Evolutionary conservation across 2,888 invertebrate genomes (phyloP).

Genomic region (Formica aserva): DNA sequence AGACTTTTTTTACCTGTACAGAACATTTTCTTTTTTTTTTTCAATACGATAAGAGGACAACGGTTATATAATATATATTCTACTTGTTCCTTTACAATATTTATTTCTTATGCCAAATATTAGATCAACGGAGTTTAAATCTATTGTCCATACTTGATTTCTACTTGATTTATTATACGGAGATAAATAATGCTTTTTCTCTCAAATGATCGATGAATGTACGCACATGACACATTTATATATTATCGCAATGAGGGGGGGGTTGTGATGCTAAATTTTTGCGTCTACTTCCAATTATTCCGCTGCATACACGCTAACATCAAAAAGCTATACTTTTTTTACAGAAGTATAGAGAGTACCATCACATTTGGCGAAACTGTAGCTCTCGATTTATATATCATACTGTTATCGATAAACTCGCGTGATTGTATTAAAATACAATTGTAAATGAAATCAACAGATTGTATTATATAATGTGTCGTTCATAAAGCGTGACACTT

Average conservation of each 20-base stretch:
- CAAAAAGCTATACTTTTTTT: constrained; percentile 34
- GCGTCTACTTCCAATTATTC: constrained; percentile 19
- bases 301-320: constrained; percentile 24
- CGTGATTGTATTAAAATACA: constrained; percentile 51
- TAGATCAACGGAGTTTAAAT: constrained; percentile 59
- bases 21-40: constrained; percentile 57
- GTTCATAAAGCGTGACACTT: constrained; percentile 35
- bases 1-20: constrained; percentile 68
- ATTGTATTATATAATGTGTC: constrained; percentile 25
- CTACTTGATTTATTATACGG: constrained; percentile 48
- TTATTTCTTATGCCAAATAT: constrained; percentile 45
- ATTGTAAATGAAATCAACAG: constrained; percentile 39
- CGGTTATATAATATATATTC: constrained; percentile 52
- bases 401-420: constrained; percentile 25
- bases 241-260: constrained; percentile 57
- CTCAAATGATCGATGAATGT: not conserved
- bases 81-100: constrained; percentile 62
- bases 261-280: constrained; percentile 17
- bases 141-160: constrained; percentile 41
- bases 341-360: constrained; percentile 36
- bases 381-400: constrained; percentile 3
- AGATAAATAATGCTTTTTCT: constrained; percentile 49
- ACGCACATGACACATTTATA: constrained; percentile 21
- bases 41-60: constrained; percentile 57
- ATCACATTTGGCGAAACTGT: constrained; percentile 38